phyloP scores from a whole-genome alignment of 2,113 vertebrate genomes.

The Madoqua kirkii region DNA sequence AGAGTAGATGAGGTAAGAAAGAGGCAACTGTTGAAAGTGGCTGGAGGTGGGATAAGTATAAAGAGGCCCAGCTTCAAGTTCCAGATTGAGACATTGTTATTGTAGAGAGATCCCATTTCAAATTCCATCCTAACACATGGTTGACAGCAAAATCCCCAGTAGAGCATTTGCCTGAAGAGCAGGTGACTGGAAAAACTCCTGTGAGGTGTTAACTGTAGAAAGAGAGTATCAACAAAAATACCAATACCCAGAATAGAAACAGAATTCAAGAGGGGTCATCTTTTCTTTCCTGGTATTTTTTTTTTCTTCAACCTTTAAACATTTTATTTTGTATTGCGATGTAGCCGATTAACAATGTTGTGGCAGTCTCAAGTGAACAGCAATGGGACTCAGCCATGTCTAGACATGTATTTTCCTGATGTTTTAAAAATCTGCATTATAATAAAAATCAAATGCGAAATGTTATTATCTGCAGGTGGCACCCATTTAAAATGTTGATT shows the following conservation, averaged over 20 bases:
- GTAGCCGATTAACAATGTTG: not conserved
- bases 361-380: not conserved
- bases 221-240: not conserved
- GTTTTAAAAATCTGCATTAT: not conserved
- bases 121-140: not conserved
- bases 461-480: not conserved
- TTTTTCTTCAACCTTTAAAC: not conserved
- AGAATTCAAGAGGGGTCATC: not conserved
- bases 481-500: not conserved
- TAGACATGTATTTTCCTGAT: not conserved
- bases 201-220: not conserved
- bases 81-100: not conserved
- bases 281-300: not conserved
- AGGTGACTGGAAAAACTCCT: not conserved
- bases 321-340: not conserved
- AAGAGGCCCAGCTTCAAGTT: not conserved
- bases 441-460: not conserved
- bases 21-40: not conserved
- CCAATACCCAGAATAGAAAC: not conserved
- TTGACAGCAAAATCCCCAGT: not conserved
- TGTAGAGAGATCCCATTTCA: not conserved
- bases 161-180: not conserved
- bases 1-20: not conserved
- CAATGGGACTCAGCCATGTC: not conserved
- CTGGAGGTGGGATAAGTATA: not conserved